A percentile compares a stretch with the other conserved stretches of the same genome.
Evolutionary conservation across 2,797 vertebrate genomes (phyloP).

Genomic region (Podargus strigoides): DNA sequence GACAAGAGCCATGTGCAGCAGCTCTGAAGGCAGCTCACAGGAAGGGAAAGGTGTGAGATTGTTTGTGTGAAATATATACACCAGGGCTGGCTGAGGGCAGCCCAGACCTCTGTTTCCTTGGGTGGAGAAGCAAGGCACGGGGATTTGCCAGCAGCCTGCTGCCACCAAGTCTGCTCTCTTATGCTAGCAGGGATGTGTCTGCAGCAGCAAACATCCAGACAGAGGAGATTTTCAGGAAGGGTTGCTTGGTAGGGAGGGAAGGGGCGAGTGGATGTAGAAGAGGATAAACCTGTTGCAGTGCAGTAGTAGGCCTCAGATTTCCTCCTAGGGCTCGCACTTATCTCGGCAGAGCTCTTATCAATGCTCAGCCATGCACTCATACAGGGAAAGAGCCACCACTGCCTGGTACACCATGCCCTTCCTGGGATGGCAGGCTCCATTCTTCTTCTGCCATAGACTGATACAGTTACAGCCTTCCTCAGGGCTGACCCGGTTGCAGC

Average conservation of each 20-base stretch:
- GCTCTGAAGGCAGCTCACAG: background rate
- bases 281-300: background rate
- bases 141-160: background rate
- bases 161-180: background rate
- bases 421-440: background rate
- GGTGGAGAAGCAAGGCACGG: background rate
- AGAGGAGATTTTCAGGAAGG: background rate
- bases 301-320: background rate
- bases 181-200: fast-evolving
- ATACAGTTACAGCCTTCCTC: background rate
- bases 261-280: background rate
- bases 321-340: background rate
- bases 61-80: conserved; percentile 20
- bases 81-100: background rate
- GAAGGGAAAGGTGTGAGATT: conserved; percentile 18
- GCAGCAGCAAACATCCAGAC: background rate
- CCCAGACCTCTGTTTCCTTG: background rate
- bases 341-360: background rate
- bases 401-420: background rate
- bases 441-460: background rate
- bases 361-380: fast-evolving
- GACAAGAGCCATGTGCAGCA: background rate
- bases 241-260: background rate
- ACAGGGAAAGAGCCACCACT: background rate
- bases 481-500: background rate